Conservation (phyloP, 2,797 vertebrate species). For the Notolabrus celidotus region DNA sequence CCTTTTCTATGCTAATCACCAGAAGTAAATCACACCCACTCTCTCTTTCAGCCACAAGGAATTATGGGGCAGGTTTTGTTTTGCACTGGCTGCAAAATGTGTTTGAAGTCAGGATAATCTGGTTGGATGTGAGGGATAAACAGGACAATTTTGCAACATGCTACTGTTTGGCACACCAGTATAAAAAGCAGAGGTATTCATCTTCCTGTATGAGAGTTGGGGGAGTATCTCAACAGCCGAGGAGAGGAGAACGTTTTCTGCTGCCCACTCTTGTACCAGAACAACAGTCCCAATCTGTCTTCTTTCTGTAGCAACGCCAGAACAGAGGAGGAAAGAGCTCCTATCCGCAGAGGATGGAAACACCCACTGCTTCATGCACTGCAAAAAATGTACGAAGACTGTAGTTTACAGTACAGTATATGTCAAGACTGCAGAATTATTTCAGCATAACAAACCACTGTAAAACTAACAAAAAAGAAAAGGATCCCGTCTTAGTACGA, state of each 20-base stretch:
- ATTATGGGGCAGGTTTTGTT: constrained; percentile 42
- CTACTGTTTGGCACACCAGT: constrained; percentile 22
- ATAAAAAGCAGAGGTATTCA: constrained; percentile 21
- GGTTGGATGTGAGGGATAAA: constrained; percentile 23
- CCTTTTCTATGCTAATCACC: constrained; percentile 50
- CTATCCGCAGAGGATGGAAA: constrained; percentile 19
- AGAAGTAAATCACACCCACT: constrained; percentile 44
- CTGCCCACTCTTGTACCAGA: constrained; percentile 18
- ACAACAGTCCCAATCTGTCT: constrained; percentile 4
- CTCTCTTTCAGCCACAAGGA: constrained; percentile 18
- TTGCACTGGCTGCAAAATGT: constrained; percentile 30
- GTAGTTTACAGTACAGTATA: constrained; percentile 36
- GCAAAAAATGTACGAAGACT: constrained; percentile 14
- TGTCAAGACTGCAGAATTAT: constrained; percentile 25
- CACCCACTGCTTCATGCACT: constrained; percentile 11
- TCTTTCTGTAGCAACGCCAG: background rate
- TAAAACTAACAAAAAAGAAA: constrained; percentile 6
- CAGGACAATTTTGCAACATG: background rate
- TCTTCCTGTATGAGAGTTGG: constrained; percentile 28
- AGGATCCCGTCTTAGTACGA: constrained; percentile 42
- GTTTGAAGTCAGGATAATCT: constrained; percentile 24
- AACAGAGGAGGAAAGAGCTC: constrained; percentile 20
- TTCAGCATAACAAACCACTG: constrained; percentile 9
- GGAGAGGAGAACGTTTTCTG: constrained; percentile 1
- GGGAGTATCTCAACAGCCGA: constrained; percentile 17